Evolutionary conservation across 1,140 invertebrate genomes (phyloP).

Genomic region (Zaprionus taronus): DNA sequence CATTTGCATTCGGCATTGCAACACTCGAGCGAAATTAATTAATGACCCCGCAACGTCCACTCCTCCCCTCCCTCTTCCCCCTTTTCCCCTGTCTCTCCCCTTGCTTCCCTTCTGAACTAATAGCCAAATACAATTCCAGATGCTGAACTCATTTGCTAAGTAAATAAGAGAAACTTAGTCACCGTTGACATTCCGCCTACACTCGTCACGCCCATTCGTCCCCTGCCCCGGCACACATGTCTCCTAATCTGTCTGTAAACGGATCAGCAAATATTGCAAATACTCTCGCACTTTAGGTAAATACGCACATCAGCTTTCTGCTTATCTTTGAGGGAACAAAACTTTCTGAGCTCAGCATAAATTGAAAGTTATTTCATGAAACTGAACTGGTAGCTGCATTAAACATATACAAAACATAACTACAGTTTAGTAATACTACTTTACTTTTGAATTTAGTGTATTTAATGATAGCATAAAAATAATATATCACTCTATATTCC

Average conservation of each 20-base stretch:
- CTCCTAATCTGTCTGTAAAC: neutral
- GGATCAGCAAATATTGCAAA: constrained; percentile 2
- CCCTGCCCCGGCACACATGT: neutral
- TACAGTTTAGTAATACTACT: no score
- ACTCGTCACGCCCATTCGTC: neutral
- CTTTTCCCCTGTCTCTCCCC: neutral
- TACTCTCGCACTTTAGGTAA: neutral
- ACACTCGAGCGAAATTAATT: constrained; percentile 32
- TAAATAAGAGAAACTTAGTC: constrained; percentile 18
- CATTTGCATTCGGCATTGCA: constrained; percentile 33
- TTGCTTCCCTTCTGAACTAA: neutral
- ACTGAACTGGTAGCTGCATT: neutral
- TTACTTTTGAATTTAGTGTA: no score
- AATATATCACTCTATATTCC: no score
- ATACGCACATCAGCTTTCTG: neutral
- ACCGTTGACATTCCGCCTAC: constrained; percentile 11
- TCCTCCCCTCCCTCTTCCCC: neutral
- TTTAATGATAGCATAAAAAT: no score
- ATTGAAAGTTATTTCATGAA: neutral
- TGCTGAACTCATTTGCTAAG: constrained; percentile 39
- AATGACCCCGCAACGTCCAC: constrained; percentile 3
- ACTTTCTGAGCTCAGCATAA: neutral
- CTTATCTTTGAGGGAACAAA: neutral
- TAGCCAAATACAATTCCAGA: constrained; percentile 26
- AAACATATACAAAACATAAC: neutral